Evolutionary conservation across 1,140 invertebrate species (phyloP), one percentile per base, ranked within the genome.

Genomic region (Periplaneta americana): DNA sequence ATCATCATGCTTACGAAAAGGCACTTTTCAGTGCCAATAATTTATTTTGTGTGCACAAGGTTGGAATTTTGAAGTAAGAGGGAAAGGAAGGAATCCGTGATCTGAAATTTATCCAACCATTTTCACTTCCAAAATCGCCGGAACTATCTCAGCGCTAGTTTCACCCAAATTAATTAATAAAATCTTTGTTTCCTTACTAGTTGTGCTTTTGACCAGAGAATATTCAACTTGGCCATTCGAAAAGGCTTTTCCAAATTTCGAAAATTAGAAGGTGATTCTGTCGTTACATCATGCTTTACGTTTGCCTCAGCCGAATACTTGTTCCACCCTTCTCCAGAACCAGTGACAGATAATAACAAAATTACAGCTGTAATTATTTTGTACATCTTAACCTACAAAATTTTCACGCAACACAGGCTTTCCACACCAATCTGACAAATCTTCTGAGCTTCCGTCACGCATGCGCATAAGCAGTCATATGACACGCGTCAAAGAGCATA

Each of bases 191-290:
- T 22, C 17, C 35, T 80, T 80, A 96, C 96, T 86, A 95, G 92
- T 88, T 93, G 92, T 2, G 95, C 96, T 89, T 97, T 97, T 0
- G 91, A 88, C 96, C 96, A 97, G 15, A 97, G 86, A 48, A 95
- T 85, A 88, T 97, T 97, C 9, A 97, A 87, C 88, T 97, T 97
- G 15, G 93, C 91, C 92, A 97, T 96, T 82, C 95, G 90, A 88
- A 95, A 97, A 5, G 95, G 95, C 85, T 93, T 93, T 75, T 95
- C 92, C 11, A 96, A 86, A 81, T 91, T 90, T 85, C 92, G 86
- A 86, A 93, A 87, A 85, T 90, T 85, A 83, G 86, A 86, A 84
- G 88, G 83, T 80, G 88, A 83, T 86, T 86, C 85, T 28, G 5
- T 66, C 74, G 77, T n/a, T 8, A 37, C n/a, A 10, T 35, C 28